Evolutionary conservation across 1,140 invertebrate species (phyloP).

Genomic region (Caenorhabditis elegans): DNA sequence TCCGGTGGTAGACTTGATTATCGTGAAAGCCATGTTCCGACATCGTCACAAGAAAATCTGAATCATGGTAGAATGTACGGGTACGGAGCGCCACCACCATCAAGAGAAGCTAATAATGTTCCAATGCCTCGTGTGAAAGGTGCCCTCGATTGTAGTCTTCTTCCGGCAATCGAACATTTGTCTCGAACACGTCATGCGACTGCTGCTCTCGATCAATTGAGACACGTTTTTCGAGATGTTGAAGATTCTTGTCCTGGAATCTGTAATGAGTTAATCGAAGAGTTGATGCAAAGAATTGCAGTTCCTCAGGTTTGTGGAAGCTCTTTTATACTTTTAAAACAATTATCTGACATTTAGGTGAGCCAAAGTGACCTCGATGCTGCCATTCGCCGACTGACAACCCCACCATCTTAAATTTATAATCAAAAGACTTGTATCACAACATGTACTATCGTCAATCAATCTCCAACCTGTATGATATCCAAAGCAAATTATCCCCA

Average conservation of each 20-base stretch:
- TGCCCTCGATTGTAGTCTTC: conserved; percentile 56
- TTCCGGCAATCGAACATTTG: conserved; percentile 62
- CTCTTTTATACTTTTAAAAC: conserved; percentile 31
- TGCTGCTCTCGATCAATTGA: conserved; percentile 55
- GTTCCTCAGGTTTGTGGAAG: conserved; percentile 47
- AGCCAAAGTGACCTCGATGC: conserved; percentile 33
- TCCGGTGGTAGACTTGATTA: neutral
- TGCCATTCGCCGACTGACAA: conserved; percentile 57
- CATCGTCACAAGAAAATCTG: neutral
- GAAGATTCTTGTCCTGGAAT: conserved; percentile 60
- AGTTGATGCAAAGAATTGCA: conserved; percentile 60
- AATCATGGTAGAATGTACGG: conserved; percentile 23
- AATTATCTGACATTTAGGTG: conserved; percentile 34
- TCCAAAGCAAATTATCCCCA: neutral
- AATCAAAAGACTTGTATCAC: neutral
- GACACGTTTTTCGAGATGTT: conserved; percentile 54
- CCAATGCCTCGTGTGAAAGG: conserved; percentile 35
- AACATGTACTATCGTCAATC: conserved; percentile 8
- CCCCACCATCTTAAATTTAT: neutral
- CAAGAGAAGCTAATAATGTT: neutral
- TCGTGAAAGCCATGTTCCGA: conserved; percentile 7
- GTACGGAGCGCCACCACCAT: conserved; percentile 21
- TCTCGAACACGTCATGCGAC: conserved; percentile 59
- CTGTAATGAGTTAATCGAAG: conserved; percentile 61
- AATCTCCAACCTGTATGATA: conserved; percentile 1